A percentile compares a stretch with the other conserved stretches of the same genome.
phyloP scores from a whole-genome alignment of 2,888 invertebrate species.

The Brenthis daphne region DNA sequence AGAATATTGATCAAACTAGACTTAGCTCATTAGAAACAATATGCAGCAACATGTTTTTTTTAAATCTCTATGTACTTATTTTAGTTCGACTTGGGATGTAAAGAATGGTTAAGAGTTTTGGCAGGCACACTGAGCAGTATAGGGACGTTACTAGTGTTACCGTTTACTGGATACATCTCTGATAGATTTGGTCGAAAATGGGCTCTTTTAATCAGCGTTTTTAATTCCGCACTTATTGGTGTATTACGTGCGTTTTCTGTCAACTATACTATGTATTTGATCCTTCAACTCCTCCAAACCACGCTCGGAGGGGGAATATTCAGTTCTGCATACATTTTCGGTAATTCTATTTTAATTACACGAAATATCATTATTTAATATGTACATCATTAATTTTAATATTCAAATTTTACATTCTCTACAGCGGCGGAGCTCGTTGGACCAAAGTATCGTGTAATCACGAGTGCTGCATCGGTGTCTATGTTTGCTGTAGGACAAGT shows the following conservation, averaged over 20 bases:
- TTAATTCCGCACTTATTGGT: constrained; percentile 51
- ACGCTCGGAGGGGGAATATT: constrained; percentile 65
- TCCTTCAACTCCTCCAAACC: constrained; percentile 67
- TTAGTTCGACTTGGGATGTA: constrained; percentile 82
- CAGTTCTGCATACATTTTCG: constrained; percentile 58
- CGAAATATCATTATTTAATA: background rate
- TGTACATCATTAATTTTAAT: background rate
- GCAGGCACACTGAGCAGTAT: constrained; percentile 85
- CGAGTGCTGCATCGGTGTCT: constrained; percentile 85
- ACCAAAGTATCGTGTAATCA: constrained; percentile 86
- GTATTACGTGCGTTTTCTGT: constrained; percentile 76
- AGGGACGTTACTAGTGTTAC: constrained; percentile 84
- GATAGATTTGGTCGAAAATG: constrained; percentile 79
- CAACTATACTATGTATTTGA: constrained; percentile 67
- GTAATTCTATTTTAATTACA: constrained; percentile 30
- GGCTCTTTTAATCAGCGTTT: constrained; percentile 58
- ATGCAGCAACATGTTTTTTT: background rate
- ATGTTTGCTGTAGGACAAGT: constrained; percentile 89
- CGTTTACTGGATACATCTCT: constrained; percentile 83
- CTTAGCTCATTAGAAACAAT: constrained; percentile 3
- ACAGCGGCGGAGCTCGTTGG: constrained; percentile 86
- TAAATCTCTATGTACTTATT: constrained; percentile 3
- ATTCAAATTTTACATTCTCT: constrained; percentile 18
- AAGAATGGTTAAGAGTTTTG: constrained; percentile 84
- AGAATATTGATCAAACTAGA: no score